Percentiles rank a stretch among this genome's conserved stretches.
Conservation (phyloP, 2,797 vertebrate species). For the Streptopelia turtur region DNA sequence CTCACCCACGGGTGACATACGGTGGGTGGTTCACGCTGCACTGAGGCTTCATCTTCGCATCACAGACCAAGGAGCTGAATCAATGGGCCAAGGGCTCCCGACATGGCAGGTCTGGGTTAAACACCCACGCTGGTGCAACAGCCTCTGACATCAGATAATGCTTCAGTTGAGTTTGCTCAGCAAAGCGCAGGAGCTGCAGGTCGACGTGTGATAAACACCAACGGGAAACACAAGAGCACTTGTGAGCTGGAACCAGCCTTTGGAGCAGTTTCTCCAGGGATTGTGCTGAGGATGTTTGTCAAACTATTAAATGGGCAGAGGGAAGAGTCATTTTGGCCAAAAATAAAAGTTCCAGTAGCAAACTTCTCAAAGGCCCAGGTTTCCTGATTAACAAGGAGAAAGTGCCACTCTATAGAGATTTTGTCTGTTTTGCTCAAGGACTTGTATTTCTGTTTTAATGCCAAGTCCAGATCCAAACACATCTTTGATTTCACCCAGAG, state of each 20-base stretch:
- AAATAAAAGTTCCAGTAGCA: not conserved
- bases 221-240: constrained; percentile 18
- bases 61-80: not conserved
- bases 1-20: not conserved
- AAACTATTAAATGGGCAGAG: not conserved
- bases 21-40: not conserved
- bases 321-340: not conserved
- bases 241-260: not conserved
- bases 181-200: not conserved
- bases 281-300: not conserved
- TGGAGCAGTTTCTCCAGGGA: not conserved
- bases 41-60: not conserved
- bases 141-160: not conserved
- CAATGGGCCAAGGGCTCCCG: not conserved
- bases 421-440: not conserved
- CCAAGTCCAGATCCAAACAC: not conserved
- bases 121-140: not conserved
- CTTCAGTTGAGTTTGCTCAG: not conserved
- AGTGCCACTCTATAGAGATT: not conserved
- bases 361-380: accelerated
- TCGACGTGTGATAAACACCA: not conserved
- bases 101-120: not conserved
- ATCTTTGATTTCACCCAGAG: not conserved
- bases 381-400: not conserved
- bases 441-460: not conserved